phyloP scores from a whole-genome alignment of 2,888 invertebrate genomes.

The Rhodophaea formosa region DNA sequence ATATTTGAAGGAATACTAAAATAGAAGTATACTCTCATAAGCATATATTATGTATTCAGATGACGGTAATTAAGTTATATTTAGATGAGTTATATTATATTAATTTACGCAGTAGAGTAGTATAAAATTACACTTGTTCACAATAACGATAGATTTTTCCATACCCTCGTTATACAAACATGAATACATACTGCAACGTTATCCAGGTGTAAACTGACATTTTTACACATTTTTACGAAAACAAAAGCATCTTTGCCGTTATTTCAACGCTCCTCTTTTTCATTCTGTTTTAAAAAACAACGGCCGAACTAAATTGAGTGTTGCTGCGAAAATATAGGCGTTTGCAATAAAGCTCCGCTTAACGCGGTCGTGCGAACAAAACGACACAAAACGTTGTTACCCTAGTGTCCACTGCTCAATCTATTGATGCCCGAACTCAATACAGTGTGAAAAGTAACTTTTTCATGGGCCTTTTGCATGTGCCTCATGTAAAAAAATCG shows the following conservation, averaged over 20 bases:
- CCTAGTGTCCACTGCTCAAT: constrained; percentile 46
- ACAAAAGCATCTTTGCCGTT: background rate
- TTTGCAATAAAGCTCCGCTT: constrained; percentile 33
- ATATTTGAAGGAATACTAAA: too few relatives aligned
- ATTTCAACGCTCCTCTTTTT: background rate
- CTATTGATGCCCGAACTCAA: background rate
- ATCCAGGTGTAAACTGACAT: background rate
- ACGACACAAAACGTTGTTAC: constrained; percentile 42
- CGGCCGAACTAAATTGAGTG: constrained; percentile 5
- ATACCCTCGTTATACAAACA: too few relatives aligned
- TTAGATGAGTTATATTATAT: too few relatives aligned
- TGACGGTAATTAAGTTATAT: too few relatives aligned
- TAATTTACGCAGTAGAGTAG: too few relatives aligned
- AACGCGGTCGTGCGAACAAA: constrained; percentile 34
- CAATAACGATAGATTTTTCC: too few relatives aligned
- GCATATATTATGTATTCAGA: too few relatives aligned
- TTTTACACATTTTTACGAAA: background rate
- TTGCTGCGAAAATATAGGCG: constrained; percentile 1
- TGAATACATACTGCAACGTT: too few relatives aligned
- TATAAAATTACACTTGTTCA: too few relatives aligned
- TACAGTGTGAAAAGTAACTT: constrained; percentile 37
- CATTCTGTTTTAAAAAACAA: background rate
- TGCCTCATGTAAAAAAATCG: too few relatives aligned
- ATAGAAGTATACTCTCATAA: too few relatives aligned
- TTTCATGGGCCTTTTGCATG: constrained; percentile 7